phyloP scores from a whole-genome alignment of 1,140 invertebrate genomes.

The Brachionus rotundiformis region DNA sequence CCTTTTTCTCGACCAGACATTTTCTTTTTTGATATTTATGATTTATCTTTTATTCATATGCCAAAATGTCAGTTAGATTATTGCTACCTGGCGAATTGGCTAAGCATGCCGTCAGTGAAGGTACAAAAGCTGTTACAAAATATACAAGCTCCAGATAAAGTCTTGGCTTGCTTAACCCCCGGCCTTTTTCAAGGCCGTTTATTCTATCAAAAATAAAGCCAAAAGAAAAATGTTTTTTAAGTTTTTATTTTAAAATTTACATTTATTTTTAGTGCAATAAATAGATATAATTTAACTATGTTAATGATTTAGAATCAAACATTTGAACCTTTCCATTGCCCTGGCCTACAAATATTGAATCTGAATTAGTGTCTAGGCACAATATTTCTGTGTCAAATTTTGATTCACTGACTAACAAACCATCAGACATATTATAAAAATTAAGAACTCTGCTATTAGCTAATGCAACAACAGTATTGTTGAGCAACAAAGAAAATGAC shows the following conservation, averaged over 20 bases:
- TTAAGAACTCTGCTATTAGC: neutral
- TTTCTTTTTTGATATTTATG: neutral
- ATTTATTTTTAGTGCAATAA: too few species aligned
- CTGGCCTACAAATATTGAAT: neutral
- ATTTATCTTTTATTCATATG: too few species aligned
- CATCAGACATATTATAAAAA: neutral
- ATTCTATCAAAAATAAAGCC: neutral
- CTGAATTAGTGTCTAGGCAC: neutral
- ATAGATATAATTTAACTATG: too few species aligned
- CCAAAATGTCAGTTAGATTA: neutral
- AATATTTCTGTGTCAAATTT: neutral
- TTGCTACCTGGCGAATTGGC: slow-evolving; percentile 66
- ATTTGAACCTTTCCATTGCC: neutral
- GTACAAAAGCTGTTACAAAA: slow-evolving; percentile 69
- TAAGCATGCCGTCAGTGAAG: slow-evolving; percentile 69
- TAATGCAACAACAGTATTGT: neutral
- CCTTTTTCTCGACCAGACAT: slow-evolving; percentile 30
- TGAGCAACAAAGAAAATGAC: neutral
- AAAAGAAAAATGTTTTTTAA: slow-evolving; percentile 58
- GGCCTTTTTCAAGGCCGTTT: slow-evolving; percentile 27
- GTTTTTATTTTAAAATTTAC: too few species aligned
- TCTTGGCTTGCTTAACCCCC: neutral
- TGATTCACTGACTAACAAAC: neutral
- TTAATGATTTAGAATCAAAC: too few species aligned
- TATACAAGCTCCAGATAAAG: slow-evolving; percentile 68